Conservation (phyloP, 2,888 invertebrate genomes). For the Rhingia rostrata region DNA sequence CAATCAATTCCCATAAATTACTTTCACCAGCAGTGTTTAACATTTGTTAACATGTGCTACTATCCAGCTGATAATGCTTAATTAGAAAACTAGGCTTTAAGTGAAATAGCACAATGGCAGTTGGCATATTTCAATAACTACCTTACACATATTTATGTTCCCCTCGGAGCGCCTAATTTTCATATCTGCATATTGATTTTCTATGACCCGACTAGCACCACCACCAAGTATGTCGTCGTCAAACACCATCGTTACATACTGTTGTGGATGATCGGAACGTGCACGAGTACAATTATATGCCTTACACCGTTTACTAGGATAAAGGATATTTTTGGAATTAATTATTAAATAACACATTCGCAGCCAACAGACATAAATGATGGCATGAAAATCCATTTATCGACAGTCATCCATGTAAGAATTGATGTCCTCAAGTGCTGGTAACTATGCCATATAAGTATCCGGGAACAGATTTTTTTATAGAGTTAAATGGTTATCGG, state of each 20-base stretch:
- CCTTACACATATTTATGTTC: neutral
- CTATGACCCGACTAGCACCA: neutral
- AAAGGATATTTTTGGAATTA: slow-evolving; percentile 26
- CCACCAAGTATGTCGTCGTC: neutral
- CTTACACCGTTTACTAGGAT: neutral
- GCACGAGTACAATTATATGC: too few relatives aligned
- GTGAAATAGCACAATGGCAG: neutral
- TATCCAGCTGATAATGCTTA: neutral
- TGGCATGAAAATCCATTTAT: slow-evolving; percentile 61
- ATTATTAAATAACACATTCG: slow-evolving; percentile 45
- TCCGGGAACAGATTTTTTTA: slow-evolving; percentile 23
- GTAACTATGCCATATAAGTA: slow-evolving; percentile 5
- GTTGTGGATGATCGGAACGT: neutral
- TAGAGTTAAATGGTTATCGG: slow-evolving; percentile 14
- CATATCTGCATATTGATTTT: slow-evolving; percentile 22
- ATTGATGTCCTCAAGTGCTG: slow-evolving; percentile 35
- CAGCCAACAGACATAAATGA: slow-evolving; percentile 22
- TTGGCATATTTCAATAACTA: neutral
- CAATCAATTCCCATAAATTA: too few relatives aligned
- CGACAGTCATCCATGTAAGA: slow-evolving; percentile 26
- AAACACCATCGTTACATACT: neutral
- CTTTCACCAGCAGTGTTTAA: too few relatives aligned
- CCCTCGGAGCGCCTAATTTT: neutral
- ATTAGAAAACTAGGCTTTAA: slow-evolving; percentile 2
- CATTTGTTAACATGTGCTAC: neutral